Percentiles rank a stretch among this genome's conserved stretches.
These are phyloP conservation scores for Tachina grossa DNA, from an alignment of 2,888 invertebrate genomes.

Conservation along the genomic window DNA sequence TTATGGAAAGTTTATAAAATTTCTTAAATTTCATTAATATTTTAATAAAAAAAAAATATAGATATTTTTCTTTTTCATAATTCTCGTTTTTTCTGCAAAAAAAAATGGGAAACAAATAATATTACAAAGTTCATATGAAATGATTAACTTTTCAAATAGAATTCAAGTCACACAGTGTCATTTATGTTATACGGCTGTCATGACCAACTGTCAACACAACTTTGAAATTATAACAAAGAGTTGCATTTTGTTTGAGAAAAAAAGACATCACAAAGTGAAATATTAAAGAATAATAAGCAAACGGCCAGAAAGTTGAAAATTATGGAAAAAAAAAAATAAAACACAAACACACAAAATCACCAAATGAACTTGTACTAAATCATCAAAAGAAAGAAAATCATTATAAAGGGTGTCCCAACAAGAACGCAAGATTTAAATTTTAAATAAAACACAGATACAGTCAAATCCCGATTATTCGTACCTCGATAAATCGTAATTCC, in stretches of 20 bases:
- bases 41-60: not conserved
- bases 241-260: conserved; percentile 51
- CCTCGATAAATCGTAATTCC: too few relatives aligned
- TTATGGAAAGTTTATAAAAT: not conserved
- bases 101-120: too few relatives aligned
- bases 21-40: conserved; percentile 7
- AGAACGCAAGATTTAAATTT: too few relatives aligned
- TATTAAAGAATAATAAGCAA: conserved; percentile 30
- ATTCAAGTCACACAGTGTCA: conserved; percentile 67
- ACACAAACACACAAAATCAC: not conserved
- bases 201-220: conserved; percentile 67
- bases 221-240: conserved; percentile 68
- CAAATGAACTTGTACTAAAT: conserved; percentile 64
- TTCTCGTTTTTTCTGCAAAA: not conserved
- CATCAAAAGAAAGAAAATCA: conserved; percentile 63
- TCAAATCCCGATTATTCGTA: too few relatives aligned
- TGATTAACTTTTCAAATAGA: conserved; percentile 64
- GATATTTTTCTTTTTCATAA: not conserved
- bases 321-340: conserved; percentile 11
- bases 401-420: too few relatives aligned
- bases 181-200: conserved; percentile 70
- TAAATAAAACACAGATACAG: too few relatives aligned
- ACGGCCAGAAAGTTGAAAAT: conserved; percentile 38
- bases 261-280: conserved; percentile 37
- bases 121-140: conserved; percentile 56